Conservation (phyloP, 1,140 invertebrate species). For the Drosophila paulistorum region DNA sequence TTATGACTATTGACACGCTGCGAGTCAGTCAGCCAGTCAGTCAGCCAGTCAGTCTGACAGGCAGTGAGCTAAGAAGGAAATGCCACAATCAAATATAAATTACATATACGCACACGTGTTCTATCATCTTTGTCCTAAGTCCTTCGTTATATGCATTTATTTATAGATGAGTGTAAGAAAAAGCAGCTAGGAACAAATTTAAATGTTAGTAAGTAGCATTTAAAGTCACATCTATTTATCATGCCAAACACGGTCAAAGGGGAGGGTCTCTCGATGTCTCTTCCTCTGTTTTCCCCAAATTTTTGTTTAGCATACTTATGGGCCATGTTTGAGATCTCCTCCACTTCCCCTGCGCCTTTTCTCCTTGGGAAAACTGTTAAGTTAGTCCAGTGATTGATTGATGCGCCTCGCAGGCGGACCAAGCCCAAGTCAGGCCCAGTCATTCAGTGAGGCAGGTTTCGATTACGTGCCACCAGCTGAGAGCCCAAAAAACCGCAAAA, state of each 20-base stretch:
- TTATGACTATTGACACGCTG: slow-evolving; percentile 64
- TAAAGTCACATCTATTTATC: slow-evolving; percentile 62
- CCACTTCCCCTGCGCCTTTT: slow-evolving; percentile 1
- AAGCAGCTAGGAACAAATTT: slow-evolving; percentile 6
- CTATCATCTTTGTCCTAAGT: slow-evolving; percentile 4
- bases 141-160: slow-evolving; percentile 20
- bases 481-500: slow-evolving; percentile 43
- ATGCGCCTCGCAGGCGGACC: slow-evolving; percentile 33
- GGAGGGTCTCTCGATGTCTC: slow-evolving; percentile 16
- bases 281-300: slow-evolving; percentile 26
- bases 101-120: slow-evolving; percentile 70
- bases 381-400: slow-evolving; percentile 62
- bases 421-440: not conserved
- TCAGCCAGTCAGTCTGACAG: not conserved
- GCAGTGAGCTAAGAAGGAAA: slow-evolving; percentile 32
- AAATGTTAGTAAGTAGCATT: slow-evolving; percentile 46
- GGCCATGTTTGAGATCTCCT: slow-evolving; percentile 1
- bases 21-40: not conserved
- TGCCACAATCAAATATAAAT: slow-evolving; percentile 76
- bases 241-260: slow-evolving; percentile 48
- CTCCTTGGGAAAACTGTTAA: slow-evolving; percentile 20
- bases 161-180: slow-evolving; percentile 24
- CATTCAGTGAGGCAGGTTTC: slow-evolving; percentile 33
- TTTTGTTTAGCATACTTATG: slow-evolving; percentile 66
- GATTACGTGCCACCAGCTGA: slow-evolving; percentile 58